Conservation (phyloP, 2,888 invertebrate species). For the Phaedon cochleariae region DNA sequence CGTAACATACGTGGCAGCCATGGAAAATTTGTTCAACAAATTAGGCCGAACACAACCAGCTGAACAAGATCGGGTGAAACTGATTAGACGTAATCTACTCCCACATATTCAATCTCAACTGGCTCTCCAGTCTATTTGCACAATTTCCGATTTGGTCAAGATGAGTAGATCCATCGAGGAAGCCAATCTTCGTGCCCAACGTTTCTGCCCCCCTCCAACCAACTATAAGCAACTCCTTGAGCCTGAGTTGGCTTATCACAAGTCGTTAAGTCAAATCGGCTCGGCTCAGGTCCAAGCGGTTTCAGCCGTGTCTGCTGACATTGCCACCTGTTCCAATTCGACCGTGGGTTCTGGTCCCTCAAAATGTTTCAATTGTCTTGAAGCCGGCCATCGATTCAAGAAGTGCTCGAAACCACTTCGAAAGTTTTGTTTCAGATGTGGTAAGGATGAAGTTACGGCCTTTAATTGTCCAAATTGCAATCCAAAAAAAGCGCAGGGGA, state of each 20-base stretch:
- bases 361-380: constrained; percentile 5
- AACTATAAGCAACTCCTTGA: constrained; percentile 15
- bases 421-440: no score
- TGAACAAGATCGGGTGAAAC: background rate
- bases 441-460: no score
- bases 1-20: background rate
- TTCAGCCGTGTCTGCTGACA: no score
- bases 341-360: background rate
- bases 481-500: no score
- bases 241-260: constrained; percentile 22
- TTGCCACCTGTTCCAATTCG: no score
- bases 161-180: constrained; percentile 22
- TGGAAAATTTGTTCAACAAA: background rate
- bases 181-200: constrained; percentile 2
- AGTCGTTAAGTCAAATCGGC: background rate
- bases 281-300: no score
- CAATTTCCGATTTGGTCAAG: background rate
- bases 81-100: constrained; percentile 19
- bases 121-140: background rate
- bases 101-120: constrained; percentile 18
- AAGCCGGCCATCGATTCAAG: background rate
- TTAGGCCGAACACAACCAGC: background rate
- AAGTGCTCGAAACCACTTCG: background rate
- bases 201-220: constrained; percentile 18
- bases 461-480: no score